These are phyloP conservation scores for Syrista parreyssii DNA, from an alignment of 2,888 invertebrate species.

Conservation along the genomic window DNA sequence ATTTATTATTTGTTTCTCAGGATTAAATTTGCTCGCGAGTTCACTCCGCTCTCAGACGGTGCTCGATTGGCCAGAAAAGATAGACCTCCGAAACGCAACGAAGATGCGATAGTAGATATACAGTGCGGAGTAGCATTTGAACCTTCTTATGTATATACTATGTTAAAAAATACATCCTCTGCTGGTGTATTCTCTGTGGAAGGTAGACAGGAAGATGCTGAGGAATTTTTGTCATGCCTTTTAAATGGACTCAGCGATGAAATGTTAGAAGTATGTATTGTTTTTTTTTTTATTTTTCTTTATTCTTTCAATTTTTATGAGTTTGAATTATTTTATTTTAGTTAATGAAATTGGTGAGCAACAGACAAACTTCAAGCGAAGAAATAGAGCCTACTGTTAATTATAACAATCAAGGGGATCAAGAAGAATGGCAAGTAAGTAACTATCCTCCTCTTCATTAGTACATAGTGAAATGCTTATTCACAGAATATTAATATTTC, in stretches of 20 bases:
- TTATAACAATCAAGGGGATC: constrained; percentile 68
- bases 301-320: constrained; percentile 12
- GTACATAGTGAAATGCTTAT: not conserved
- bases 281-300: not conserved
- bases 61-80: constrained; percentile 67
- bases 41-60: constrained; percentile 75
- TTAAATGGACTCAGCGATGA: constrained; percentile 96
- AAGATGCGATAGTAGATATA: constrained; percentile 67
- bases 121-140: constrained; percentile 87
- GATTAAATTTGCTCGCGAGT: constrained; percentile 84
- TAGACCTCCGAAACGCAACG: constrained; percentile 62
- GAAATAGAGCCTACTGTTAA: constrained; percentile 58
- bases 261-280: constrained; percentile 83
- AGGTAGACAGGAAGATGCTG: constrained; percentile 96
- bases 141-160: constrained; percentile 86
- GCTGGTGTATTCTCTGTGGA: constrained; percentile 80
- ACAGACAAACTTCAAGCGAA: constrained; percentile 40
- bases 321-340: constrained; percentile 49
- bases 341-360: constrained; percentile 68
- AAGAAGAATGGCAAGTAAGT: constrained; percentile 78
- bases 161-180: constrained; percentile 82
- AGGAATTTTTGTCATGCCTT: constrained; percentile 94
- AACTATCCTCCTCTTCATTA: not conserved
- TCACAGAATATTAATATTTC: constrained; percentile 15
- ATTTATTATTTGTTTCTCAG: constrained; percentile 63